These are phyloP conservation scores for Anadara kagoshimensis DNA, from an alignment of 1,140 invertebrate species.

Conservation along the genomic window DNA sequence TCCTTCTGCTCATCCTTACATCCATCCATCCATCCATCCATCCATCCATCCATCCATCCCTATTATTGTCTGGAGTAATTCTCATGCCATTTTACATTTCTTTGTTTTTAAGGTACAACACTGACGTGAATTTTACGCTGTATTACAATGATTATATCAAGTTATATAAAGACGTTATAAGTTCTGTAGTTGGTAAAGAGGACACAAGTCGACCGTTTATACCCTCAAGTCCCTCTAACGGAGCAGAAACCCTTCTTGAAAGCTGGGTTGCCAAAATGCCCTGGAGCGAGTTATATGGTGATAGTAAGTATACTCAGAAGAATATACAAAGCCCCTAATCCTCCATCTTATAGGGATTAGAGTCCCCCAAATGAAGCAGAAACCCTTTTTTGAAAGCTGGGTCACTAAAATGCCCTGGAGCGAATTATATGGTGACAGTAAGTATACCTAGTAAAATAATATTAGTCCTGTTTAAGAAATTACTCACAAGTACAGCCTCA, in stretches of 20 bases:
- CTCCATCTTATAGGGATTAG: too few species aligned
- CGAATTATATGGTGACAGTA: constrained; percentile 90
- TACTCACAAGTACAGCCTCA: too few species aligned
- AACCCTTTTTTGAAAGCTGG: constrained; percentile 86
- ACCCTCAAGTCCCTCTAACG: constrained; percentile 95
- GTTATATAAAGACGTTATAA: constrained; percentile 89
- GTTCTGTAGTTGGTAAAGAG: constrained; percentile 78
- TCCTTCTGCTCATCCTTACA: too few species aligned
- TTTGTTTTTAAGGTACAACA: constrained; percentile 50
- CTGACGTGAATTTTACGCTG: constrained; percentile 44
- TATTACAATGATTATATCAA: constrained; percentile 87
- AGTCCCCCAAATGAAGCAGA: too few species aligned
- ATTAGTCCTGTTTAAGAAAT: too few species aligned
- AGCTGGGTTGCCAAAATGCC: constrained; percentile 87
- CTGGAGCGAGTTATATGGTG: constrained; percentile 87
- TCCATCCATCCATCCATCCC: too few species aligned
- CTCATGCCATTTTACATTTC: not conserved
- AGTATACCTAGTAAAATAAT: constrained; percentile 58
- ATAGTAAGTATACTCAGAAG: constrained; percentile 79
- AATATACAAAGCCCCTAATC: too few species aligned
- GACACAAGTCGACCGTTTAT: constrained; percentile 83
- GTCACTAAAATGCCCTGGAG: constrained; percentile 86
- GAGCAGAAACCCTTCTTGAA: constrained; percentile 81
- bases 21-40: too few species aligned
- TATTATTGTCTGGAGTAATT: too few species aligned